phyloP scores from a whole-genome alignment of 1,140 invertebrate species.

The Heliothis subflexa region DNA sequence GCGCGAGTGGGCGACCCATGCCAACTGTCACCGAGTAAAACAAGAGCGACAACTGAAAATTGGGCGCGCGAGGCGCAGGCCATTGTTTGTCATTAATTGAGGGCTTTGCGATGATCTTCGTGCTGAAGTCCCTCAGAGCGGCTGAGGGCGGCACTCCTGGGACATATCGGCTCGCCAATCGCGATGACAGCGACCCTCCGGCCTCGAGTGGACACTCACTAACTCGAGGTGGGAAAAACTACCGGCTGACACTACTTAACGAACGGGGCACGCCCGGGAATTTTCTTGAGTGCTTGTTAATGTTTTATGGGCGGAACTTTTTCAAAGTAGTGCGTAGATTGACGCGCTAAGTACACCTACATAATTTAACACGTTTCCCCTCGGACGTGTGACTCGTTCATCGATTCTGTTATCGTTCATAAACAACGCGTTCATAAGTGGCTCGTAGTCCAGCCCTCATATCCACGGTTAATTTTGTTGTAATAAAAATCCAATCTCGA shows the following conservation, averaged over 20 bases:
- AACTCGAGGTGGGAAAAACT: constrained; percentile 82
- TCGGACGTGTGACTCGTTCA: constrained; percentile 56
- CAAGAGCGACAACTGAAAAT: constrained; percentile 80
- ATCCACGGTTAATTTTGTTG: constrained; percentile 64
- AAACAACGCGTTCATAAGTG: constrained; percentile 48
- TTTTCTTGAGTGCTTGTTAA: constrained; percentile 86
- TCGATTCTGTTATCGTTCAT: constrained; percentile 54
- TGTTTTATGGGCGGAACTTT: constrained; percentile 86
- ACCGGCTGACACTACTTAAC: constrained; percentile 84
- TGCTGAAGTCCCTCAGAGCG: constrained; percentile 62
- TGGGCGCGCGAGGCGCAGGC: constrained; percentile 68
- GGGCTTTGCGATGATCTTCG: constrained; percentile 81
- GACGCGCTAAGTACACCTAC: constrained; percentile 83
- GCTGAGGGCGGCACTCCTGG: constrained; percentile 77
- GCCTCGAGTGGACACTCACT: constrained; percentile 67
- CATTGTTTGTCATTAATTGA: constrained; percentile 84
- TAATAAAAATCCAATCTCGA: constrained; percentile 70
- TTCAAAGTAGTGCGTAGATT: constrained; percentile 81
- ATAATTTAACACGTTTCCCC: constrained; percentile 83
- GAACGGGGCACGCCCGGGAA: constrained; percentile 76
- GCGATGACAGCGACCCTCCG: constrained; percentile 80
- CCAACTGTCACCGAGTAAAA: constrained; percentile 77
- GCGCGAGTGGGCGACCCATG: constrained; percentile 68
- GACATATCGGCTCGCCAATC: constrained; percentile 84
- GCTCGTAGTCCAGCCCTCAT: neutral